Evolutionary conservation across 2,113 vertebrate species (phyloP).

Genomic region (Sprattus sprattus): DNA sequence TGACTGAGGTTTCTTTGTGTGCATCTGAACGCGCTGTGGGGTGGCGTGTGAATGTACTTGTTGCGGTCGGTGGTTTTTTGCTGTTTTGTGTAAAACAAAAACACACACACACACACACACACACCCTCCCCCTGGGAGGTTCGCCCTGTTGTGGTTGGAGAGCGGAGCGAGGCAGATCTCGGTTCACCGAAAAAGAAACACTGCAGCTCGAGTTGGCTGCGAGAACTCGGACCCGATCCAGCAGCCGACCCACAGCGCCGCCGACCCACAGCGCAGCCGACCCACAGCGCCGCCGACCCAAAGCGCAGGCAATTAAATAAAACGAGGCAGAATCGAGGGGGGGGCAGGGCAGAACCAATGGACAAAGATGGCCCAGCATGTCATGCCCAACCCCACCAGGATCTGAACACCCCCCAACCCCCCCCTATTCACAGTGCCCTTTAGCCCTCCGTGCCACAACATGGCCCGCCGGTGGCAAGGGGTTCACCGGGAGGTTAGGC

Average conservation of each 20-base stretch:
- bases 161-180: not conserved
- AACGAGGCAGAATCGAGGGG: not conserved
- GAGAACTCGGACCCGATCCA: not conserved
- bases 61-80: slow-evolving; percentile 13
- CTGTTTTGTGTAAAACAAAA: not conserved
- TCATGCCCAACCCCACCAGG: not conserved
- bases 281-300: not conserved
- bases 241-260: not conserved
- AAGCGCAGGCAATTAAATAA: not conserved
- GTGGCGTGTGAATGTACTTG: not conserved
- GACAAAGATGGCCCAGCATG: not conserved
- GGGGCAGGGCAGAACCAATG: not conserved
- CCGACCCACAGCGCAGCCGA: not conserved
- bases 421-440: not conserved
- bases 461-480: too few species aligned
- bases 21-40: not conserved
- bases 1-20: not conserved
- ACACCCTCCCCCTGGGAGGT: not conserved
- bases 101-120: too few species aligned
- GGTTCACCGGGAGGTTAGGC: not conserved
- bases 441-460: not conserved
- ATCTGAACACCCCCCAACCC: not conserved
- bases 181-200: not conserved
- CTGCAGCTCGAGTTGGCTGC: not conserved
- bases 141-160: slow-evolving; percentile 26